These are phyloP conservation scores for Chionodraco myersi DNA, from an alignment of 2,113 vertebrate genomes.

Conservation along the genomic window DNA sequence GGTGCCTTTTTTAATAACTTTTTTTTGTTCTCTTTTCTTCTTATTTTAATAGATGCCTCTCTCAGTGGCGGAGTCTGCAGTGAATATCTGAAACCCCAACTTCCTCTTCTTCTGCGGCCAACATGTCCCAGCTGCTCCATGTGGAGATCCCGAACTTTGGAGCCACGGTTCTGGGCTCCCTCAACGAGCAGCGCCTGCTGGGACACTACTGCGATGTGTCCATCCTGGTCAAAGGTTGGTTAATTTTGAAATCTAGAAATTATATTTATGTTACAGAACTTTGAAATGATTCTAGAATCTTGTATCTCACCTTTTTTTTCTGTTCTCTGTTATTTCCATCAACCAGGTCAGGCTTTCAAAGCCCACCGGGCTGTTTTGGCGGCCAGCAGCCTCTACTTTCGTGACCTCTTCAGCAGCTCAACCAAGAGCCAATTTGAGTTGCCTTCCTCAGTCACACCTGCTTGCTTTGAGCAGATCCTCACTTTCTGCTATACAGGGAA, in stretches of 20 bases:
- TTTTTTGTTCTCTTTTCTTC: constrained; percentile 20
- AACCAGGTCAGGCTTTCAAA: constrained; percentile 92
- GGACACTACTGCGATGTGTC: constrained; percentile 99
- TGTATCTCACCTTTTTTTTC: constrained; percentile 15
- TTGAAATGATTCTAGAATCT: background rate
- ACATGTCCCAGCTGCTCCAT: constrained; percentile 98
- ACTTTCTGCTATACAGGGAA: constrained; percentile 98
- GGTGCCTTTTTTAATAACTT: constrained; percentile 23
- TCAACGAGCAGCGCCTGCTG: constrained; percentile 96
- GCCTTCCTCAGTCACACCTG: constrained; percentile 93
- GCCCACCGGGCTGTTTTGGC: constrained; percentile 96
- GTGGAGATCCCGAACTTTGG: constrained; percentile 99
- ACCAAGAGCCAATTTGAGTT: constrained; percentile 96
- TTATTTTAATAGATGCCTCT: constrained; percentile 86
- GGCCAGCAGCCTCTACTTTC: constrained; percentile 97
- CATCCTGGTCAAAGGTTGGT: constrained; percentile 93
- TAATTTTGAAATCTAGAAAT: background rate
- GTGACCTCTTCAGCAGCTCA: constrained; percentile 97
- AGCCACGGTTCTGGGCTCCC: constrained; percentile 95
- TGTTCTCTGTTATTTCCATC: constrained; percentile 24
- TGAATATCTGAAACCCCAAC: constrained; percentile 83
- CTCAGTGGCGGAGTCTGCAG: constrained; percentile 75
- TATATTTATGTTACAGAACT: background rate
- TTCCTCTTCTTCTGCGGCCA: constrained; percentile 68
- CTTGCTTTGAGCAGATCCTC: constrained; percentile 98